A percentile compares a stretch with the other conserved stretches of the same genome.
Evolutionary conservation across 37 sponge, comb jelly and placozoan species (phyloP).

Genomic region (Lycopodina hypogea): DNA sequence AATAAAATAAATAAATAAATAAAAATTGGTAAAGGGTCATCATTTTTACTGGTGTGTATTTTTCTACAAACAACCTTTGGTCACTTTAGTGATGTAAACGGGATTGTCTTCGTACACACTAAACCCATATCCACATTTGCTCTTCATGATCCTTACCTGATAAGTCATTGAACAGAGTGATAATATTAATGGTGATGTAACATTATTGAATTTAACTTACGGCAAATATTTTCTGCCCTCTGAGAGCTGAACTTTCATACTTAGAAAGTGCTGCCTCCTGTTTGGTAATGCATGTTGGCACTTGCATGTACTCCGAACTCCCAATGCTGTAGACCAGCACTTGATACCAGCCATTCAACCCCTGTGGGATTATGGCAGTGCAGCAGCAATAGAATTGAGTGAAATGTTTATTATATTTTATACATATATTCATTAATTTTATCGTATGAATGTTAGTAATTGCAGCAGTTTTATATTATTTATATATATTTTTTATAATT

Average conservation of each 20-base stretch:
- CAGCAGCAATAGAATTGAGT: background rate
- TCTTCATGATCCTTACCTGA: slow-evolving; percentile 46
- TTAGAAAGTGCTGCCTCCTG: background rate
- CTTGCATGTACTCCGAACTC: slow-evolving; percentile 31
- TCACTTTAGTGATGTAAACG: slow-evolving; percentile 48
- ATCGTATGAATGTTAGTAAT: too few relatives aligned
- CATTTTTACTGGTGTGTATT: background rate
- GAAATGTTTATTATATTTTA: background rate
- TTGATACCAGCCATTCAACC: slow-evolving; percentile 75
- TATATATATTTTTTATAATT: too few relatives aligned
- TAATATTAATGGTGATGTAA: too few relatives aligned
- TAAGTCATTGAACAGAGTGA: too few relatives aligned
- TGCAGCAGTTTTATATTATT: too few relatives aligned
- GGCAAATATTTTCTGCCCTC: slow-evolving; percentile 24
- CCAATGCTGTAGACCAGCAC: slow-evolving; percentile 56
- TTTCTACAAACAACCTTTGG: slow-evolving; percentile 24
- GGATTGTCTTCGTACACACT: slow-evolving; percentile 51
- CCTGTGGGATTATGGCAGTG: slow-evolving; percentile 7
- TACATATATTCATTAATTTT: background rate
- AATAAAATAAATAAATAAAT: background rate
- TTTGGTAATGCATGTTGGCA: slow-evolving; percentile 35
- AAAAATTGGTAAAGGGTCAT: background rate
- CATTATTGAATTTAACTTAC: too few relatives aligned
- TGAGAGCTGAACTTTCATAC: background rate
- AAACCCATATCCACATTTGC: slow-evolving; percentile 67